Base-by-base conservation (phyloP, 2,113 vertebrate genomes). In the Leptodactylus fuscus region DNA sequence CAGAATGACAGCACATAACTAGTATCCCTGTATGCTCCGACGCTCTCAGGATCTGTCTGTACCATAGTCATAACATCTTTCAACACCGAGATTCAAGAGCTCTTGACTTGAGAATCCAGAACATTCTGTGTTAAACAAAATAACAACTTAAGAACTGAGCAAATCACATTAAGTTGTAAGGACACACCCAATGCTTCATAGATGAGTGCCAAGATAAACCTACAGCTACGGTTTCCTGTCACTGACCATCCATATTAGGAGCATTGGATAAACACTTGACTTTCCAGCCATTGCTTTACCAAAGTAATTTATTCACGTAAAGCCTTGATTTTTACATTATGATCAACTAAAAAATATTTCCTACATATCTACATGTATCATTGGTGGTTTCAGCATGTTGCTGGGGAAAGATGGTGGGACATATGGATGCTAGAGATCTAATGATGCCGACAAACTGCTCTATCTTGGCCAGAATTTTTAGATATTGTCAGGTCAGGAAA, bases 61-160 rank as follows among this genome's bases (percentile, higher is more conserved):
- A 41, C 36, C 20, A 5, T 44, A 60, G 22, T 79, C 10, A 55
- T 79, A 24, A 60, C 29, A 80, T 55, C 51, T 79, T 55, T 79
- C 34, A 60, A 24, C 53, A 44, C 5, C 8, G 20, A 18, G 49
- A 34, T 49, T 53, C 20, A 41, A 60, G 53, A 38, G 53, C 77
- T 44, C 77, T 80, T 62, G 32, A 69, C 34, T 69, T 7, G 10
- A 80, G 77, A 29, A 24, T 27, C 5, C 10, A 6, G 22, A 62
- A 60, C 34, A 29, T 27, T 18, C 34, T 79, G 36, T 60, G 8
- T 58, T 12, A n/a, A 48, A 55, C 32, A 24, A 38, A 65, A 13
- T 15, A 51, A 51, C 29, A 55, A 36, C 22, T 24, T 79, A 41
- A 3, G 49, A 60, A 41, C 15, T 34, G 22, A 60, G 1, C 18